A percentile compares a stretch with the other conserved stretches of the same genome.
phyloP scores from a whole-genome alignment of 1,140 invertebrate genomes.

The Hyles euphorbiae region DNA sequence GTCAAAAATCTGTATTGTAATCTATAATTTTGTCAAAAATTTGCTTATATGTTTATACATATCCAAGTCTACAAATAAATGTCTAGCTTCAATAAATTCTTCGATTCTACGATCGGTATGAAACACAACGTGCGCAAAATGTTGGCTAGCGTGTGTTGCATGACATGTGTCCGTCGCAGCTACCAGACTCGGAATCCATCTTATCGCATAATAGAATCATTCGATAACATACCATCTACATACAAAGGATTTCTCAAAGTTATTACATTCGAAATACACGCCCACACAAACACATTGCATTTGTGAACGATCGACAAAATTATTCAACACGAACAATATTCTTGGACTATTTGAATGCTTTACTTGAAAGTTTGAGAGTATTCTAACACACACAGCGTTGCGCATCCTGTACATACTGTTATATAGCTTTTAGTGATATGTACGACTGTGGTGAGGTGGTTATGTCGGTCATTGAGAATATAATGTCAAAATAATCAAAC shows the following conservation, averaged over 20 bases:
- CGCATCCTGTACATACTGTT: constrained; percentile 24
- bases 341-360: background rate
- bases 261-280: too few species aligned
- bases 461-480: too few species aligned
- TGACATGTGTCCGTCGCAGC: constrained; percentile 24
- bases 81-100: too few species aligned
- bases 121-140: constrained; percentile 24
- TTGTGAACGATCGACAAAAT: background rate
- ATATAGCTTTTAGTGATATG: constrained; percentile 17
- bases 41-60: too few species aligned
- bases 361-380: constrained; percentile 8
- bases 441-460: too few species aligned
- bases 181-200: too few species aligned
- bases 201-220: too few species aligned
- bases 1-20: too few species aligned
- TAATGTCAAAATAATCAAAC: too few species aligned
- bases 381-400: constrained; percentile 20
- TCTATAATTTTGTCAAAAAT: too few species aligned
- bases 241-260: background rate
- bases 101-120: background rate
- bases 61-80: too few species aligned
- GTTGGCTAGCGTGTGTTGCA: constrained; percentile 41
- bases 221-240: too few species aligned
- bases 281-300: background rate
- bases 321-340: background rate